Evolutionary conservation across 2,797 vertebrate species (phyloP).

Genomic region (Carcharodon carcharias): DNA sequence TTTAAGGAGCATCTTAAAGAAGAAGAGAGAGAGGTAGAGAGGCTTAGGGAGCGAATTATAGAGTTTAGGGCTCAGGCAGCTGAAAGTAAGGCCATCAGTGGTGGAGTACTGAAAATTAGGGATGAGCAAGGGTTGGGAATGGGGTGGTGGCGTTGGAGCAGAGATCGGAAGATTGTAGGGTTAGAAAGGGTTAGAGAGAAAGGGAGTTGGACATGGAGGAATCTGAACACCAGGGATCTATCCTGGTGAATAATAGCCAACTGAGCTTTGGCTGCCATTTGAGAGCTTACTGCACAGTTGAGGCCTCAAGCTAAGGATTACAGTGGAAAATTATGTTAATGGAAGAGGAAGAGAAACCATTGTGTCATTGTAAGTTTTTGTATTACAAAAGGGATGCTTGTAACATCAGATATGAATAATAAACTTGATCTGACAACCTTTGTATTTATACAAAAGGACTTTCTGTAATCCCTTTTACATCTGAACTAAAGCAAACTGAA

Average conservation of each 20-base stretch:
- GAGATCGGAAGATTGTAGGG: no score
- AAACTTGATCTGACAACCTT: not conserved
- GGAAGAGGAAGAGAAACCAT: not conserved
- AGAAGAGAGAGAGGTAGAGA: not conserved
- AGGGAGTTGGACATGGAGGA: no score
- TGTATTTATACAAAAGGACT: not conserved
- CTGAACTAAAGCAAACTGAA: not conserved
- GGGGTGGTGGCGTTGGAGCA: no score
- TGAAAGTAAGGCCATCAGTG: no score
- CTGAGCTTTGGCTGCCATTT: not conserved
- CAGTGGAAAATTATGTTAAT: not conserved
- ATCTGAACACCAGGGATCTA: no score
- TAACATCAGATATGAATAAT: not conserved
- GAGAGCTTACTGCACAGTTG: no score
- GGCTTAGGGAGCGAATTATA: not conserved
- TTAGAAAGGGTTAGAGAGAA: no score
- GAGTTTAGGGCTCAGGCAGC: no score
- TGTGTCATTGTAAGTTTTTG: not conserved
- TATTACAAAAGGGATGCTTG: not conserved
- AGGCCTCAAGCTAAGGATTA: not conserved
- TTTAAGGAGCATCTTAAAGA: no score
- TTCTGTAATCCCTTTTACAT: not conserved
- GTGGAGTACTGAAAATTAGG: no score
- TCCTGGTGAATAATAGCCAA: no score
- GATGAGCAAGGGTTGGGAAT: no score